phyloP scores from a whole-genome alignment of 1,140 invertebrate species.

The Pseudomyrmex pallidus region DNA sequence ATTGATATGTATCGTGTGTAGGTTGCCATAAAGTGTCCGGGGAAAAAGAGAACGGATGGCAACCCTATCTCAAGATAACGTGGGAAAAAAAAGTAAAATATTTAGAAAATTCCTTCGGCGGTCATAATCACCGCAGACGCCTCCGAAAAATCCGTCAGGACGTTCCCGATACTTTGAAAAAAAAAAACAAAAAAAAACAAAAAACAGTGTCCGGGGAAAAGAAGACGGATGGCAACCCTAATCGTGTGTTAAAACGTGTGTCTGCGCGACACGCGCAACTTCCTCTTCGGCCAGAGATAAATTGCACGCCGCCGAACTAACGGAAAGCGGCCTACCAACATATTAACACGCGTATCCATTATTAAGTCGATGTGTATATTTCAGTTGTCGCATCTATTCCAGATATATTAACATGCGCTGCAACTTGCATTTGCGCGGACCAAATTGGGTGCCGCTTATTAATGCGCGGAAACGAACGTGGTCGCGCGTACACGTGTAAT shows the following conservation, averaged over 20 bases:
- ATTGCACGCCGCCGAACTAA: constrained; percentile 5
- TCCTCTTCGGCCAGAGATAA: constrained; percentile 39
- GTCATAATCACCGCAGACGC: no score
- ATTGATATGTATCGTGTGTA: constrained; percentile 45
- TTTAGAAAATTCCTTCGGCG: no score
- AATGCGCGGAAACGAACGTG: constrained; percentile 16
- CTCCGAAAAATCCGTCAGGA: no score
- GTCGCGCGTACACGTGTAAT: background rate
- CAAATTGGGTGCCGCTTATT: constrained; percentile 19
- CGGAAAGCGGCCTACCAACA: constrained; percentile 20
- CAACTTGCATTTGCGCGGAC: constrained; percentile 17
- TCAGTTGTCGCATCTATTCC: constrained; percentile 14
- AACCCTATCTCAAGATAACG: no score
- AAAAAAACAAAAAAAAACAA: no score
- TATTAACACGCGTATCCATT: constrained; percentile 21
- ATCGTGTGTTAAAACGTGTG: constrained; percentile 34
- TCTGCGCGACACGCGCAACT: constrained; percentile 10
- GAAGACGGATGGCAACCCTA: no score
- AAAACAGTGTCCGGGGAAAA: no score
- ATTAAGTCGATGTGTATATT: constrained; percentile 42
- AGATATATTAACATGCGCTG: constrained; percentile 38
- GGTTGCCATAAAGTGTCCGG: no score
- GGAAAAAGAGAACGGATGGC: no score
- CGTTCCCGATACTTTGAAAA: no score
- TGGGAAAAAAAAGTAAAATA: no score